These are phyloP conservation scores for Sarcophilus harrisii DNA, from an alignment of 2,797 vertebrate genomes.

Conservation along the genomic window DNA sequence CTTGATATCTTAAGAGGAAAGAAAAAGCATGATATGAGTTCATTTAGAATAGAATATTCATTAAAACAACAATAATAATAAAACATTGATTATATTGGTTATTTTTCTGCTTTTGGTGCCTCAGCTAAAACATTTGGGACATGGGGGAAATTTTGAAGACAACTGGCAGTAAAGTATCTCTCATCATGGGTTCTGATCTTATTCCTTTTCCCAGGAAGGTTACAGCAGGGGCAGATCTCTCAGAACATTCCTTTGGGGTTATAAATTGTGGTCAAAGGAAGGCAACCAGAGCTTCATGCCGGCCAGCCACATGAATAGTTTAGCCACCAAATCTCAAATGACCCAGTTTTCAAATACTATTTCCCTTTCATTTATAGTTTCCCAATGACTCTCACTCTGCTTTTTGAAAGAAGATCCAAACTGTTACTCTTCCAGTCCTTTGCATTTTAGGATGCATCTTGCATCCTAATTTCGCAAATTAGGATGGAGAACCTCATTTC, in stretches of 20 bases:
- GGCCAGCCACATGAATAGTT: not conserved
- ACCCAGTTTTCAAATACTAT: not conserved
- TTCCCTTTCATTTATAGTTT: not conserved
- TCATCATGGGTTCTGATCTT: not conserved
- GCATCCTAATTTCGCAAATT: not conserved
- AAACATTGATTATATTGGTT: not conserved
- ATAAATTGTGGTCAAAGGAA: conserved; percentile 11
- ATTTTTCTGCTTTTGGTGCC: conserved; percentile 23
- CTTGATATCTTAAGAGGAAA: not conserved
- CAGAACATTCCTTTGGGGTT: conserved; percentile 20
- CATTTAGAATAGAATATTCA: not conserved
- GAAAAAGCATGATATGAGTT: not conserved
- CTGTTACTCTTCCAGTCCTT: not conserved
- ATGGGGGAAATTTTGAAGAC: not conserved
- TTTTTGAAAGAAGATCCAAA: conserved; percentile 23
- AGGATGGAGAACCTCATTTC: not conserved
- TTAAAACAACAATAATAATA: not conserved
- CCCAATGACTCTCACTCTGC: not conserved
- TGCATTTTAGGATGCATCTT: not conserved
- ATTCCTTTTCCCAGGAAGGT: not conserved
- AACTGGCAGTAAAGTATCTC: not conserved
- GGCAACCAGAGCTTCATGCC: conserved; percentile 30
- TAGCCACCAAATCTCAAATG: conserved; percentile 6
- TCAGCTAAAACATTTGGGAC: not conserved
- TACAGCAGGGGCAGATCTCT: not conserved